Evolutionary conservation across 2,797 vertebrate species (phyloP), one percentile per base, ranked within the genome.

Genomic region (Lacerta viridis): DNA sequence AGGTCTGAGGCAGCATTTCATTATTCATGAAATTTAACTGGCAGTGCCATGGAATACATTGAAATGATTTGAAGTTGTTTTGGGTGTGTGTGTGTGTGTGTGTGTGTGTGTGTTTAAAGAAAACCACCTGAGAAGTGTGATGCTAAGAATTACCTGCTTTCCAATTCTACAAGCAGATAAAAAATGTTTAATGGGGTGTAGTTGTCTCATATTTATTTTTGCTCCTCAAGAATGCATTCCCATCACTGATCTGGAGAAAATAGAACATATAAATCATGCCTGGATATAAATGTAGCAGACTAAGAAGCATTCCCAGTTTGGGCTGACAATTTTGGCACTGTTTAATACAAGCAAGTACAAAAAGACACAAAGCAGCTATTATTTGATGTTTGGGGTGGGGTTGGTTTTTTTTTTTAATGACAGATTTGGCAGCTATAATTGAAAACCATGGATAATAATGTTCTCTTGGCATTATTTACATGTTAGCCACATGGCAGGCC

Each of bases 241-340:
- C 72, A 83, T 82, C 83, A 77, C 90, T 94, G 90, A 94, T 94
- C 90, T 95, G 88, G 91, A 93, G 94, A 94, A 96, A 95, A 94
- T 36, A 89, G 91, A 83, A 91, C 88, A 94, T 78, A 39, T 82
- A 91, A 93, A 95, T 94, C 91, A 95, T 90, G 92, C 80, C 82
- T 93, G 93, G 92, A 90, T 91, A 92, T 92, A 87, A 85, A 93
- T 89, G 87, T 1, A 33, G 92, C 66, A 25, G 74, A 46, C 64
- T 25, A 64, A 91, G 46, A 79, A 93, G 89, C 89, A 84, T 89
- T 64, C 80, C 92, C 10, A 78, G 71, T 87, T 89, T 84, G 87
- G 66, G 0, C 43, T 80, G 69, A 74, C 87, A 0, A 0, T 29
- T 55, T 59, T 1, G 64, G 77, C 74, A 92, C 78, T 91, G 91